Evolutionary conservation across 2,888 invertebrate genomes (phyloP).

Genomic region (Chymomyza procnemis): DNA sequence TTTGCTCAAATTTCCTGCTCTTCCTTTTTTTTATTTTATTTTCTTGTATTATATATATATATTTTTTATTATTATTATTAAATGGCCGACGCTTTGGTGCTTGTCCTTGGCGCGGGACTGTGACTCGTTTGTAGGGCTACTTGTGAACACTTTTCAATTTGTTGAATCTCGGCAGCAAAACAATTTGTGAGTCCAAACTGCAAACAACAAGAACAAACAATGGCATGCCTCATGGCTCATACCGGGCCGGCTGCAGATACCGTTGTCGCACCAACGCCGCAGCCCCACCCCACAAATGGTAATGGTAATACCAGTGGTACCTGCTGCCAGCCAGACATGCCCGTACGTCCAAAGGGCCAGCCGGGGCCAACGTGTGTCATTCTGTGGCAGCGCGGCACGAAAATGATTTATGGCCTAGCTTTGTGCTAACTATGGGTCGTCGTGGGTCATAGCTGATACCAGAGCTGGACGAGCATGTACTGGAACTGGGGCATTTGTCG

Average conservation of each 20-base stretch:
- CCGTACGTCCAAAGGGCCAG: slow-evolving; percentile 18
- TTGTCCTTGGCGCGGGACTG: too few relatives aligned
- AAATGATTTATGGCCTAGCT: slow-evolving; percentile 63
- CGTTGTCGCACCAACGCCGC: too few relatives aligned
- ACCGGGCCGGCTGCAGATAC: not conserved
- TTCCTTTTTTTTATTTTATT: not conserved
- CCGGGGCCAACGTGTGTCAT: slow-evolving; percentile 56
- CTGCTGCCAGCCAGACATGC: slow-evolving; percentile 34
- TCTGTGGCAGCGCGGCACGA: slow-evolving; percentile 64
- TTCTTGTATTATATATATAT: not conserved
- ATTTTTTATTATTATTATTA: slow-evolving; percentile 57
- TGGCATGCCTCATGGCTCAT: not conserved
- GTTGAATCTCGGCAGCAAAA: slow-evolving; percentile 63
- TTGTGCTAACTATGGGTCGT: slow-evolving; percentile 17
- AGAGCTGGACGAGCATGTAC: not conserved
- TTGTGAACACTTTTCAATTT: slow-evolving; percentile 72
- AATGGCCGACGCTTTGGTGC: slow-evolving; percentile 40
- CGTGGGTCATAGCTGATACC: not conserved
- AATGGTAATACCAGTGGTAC: slow-evolving; percentile 8
- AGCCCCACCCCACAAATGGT: not conserved
- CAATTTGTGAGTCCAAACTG: slow-evolving; percentile 63
- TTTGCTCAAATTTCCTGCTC: slow-evolving; percentile 32
- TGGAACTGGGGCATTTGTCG: slow-evolving; percentile 44
- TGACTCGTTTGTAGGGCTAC: slow-evolving; percentile 30
- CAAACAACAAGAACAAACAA: slow-evolving; percentile 42